These are phyloP conservation scores for Caranx ignobilis DNA, from an alignment of 2,113 vertebrate species.

Conservation along the genomic window DNA sequence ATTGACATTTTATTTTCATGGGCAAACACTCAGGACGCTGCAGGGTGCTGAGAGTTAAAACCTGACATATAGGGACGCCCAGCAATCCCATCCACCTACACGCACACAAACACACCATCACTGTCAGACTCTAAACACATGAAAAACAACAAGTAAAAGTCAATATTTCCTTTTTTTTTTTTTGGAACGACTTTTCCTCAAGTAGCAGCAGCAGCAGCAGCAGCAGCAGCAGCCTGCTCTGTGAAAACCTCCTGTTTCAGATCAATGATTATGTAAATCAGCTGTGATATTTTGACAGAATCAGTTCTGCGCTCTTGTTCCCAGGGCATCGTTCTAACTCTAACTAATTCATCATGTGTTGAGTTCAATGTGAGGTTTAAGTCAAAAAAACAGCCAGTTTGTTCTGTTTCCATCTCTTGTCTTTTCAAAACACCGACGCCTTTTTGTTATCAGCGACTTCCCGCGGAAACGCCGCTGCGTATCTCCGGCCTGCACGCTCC, in stretches of 20 bases:
- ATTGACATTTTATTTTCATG: conserved; percentile 25
- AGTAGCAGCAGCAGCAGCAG: too few relatives aligned
- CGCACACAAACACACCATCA: background rate
- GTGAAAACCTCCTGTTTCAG: conserved; percentile 36
- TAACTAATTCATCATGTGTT: conserved; percentile 48
- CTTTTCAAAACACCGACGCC: conserved; percentile 19
- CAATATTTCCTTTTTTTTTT: conserved; percentile 34
- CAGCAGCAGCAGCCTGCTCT: conserved; percentile 5
- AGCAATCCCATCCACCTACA: background rate
- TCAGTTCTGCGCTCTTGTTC: conserved; percentile 48
- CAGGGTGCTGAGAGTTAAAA: conserved; percentile 5
- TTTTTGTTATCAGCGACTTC: conserved; percentile 36
- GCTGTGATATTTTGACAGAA: conserved; percentile 61
- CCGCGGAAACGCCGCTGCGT: conserved; percentile 25
- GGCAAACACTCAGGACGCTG: conserved; percentile 16
- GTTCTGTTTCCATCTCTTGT: conserved; percentile 44
- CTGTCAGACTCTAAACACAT: conserved; percentile 16
- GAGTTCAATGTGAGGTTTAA: conserved; percentile 33
- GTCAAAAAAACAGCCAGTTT: conserved; percentile 38
- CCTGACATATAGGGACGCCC: background rate
- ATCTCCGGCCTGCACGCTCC: conserved; percentile 38
- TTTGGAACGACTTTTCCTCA: too few relatives aligned
- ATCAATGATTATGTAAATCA: conserved; percentile 72
- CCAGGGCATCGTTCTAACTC: conserved; percentile 42
- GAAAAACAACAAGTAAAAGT: conserved; percentile 16